These are phyloP conservation scores for Erpetoichthys calabaricus DNA, from an alignment of 2,797 vertebrate genomes.

Conservation along the genomic window DNA sequence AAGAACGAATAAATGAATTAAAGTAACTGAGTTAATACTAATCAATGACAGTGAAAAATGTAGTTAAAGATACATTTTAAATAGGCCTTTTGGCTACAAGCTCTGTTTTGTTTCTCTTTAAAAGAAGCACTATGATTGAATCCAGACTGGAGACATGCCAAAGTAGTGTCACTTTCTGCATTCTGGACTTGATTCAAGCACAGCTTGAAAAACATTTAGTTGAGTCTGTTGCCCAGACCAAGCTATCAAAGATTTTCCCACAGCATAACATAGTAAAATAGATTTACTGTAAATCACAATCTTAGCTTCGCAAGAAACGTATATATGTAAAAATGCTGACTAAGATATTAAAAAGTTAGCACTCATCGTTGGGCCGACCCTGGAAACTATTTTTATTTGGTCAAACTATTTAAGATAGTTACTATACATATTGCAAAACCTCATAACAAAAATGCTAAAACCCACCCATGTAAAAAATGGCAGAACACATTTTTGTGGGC, in stretches of 20 bases:
- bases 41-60: too few relatives aligned
- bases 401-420: too few relatives aligned
- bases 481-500: too few relatives aligned
- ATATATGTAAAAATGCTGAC: not conserved
- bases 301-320: not conserved
- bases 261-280: not conserved
- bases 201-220: conserved; percentile 5
- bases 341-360: not conserved
- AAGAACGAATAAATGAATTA: too few relatives aligned
- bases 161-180: conserved; percentile 12
- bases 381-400: too few relatives aligned
- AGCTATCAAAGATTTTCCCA: conserved; percentile 9
- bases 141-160: conserved; percentile 15
- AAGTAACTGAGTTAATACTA: too few relatives aligned
- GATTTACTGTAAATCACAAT: not conserved
- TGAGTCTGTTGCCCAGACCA: conserved; percentile 8
- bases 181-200: conserved; percentile 16
- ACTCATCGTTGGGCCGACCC: not conserved
- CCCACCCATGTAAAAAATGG: too few relatives aligned
- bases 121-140: conserved; percentile 4
- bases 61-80: too few relatives aligned
- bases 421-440: too few relatives aligned
- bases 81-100: too few relatives aligned
- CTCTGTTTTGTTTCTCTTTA: too few relatives aligned
- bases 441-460: too few relatives aligned